Conservation (phyloP, 2,888 invertebrate species). For the Tetragnatha montana region DNA sequence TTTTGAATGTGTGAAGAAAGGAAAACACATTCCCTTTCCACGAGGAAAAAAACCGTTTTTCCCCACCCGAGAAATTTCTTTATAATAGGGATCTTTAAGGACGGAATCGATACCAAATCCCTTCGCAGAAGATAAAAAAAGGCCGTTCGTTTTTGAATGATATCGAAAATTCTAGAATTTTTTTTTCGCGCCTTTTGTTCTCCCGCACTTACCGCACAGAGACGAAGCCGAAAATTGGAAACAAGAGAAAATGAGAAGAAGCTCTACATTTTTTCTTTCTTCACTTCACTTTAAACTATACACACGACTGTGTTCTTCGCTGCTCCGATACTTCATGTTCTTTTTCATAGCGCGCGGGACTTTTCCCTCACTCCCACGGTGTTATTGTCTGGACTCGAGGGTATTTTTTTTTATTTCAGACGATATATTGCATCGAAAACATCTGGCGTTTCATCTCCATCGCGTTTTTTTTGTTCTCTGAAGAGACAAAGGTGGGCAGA, state of each 20-base stretch:
- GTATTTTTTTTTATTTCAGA: slow-evolving; percentile 31
- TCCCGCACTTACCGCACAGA: not conserved
- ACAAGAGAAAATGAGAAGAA: slow-evolving; percentile 20
- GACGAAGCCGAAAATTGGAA: slow-evolving; percentile 3
- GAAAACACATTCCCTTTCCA: slow-evolving; percentile 25
- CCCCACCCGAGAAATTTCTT: slow-evolving; percentile 9
- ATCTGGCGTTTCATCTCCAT: slow-evolving; percentile 44
- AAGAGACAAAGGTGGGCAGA: slow-evolving; percentile 17
- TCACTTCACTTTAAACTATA: not conserved
- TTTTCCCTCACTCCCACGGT: slow-evolving; percentile 4
- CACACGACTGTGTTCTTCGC: slow-evolving; percentile 8
- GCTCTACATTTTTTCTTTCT: slow-evolving; percentile 20
- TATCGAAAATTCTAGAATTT: slow-evolving; percentile 39
- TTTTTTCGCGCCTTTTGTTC: not conserved
- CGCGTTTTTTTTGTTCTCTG: slow-evolving; percentile 17
- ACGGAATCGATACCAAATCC: slow-evolving; percentile 28
- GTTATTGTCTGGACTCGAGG: slow-evolving; percentile 42
- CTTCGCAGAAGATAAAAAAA: slow-evolving; percentile 18
- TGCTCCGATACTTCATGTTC: slow-evolving; percentile 41
- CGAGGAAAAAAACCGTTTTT: not conserved
- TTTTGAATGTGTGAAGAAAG: slow-evolving; percentile 40
- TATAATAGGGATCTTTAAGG: slow-evolving; percentile 22
- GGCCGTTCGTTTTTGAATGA: slow-evolving; percentile 10
- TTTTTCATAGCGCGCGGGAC: slow-evolving; percentile 8
- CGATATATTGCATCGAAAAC: slow-evolving; percentile 50